Percentiles rank a stretch among this genome's conserved stretches.
phyloP scores from a whole-genome alignment of 2,797 vertebrate species.

The Gallinago solitaria region DNA sequence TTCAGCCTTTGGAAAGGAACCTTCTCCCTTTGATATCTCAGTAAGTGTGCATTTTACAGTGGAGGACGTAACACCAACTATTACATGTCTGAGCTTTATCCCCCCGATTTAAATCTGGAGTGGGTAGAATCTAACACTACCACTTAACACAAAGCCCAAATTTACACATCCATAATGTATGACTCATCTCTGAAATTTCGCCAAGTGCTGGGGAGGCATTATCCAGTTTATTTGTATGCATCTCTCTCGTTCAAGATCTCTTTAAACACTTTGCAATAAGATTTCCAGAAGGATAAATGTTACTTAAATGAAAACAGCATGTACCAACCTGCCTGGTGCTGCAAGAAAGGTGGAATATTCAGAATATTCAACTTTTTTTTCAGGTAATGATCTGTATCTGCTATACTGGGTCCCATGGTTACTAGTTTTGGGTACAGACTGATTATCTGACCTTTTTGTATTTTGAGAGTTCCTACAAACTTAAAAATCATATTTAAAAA shows the following conservation, averaged over 20 bases:
- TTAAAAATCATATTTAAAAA: neutral
- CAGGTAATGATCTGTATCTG: neutral
- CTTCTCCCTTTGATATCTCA: neutral
- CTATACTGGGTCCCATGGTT: neutral
- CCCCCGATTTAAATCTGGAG: constrained; percentile 1
- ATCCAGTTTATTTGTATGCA: constrained; percentile 26
- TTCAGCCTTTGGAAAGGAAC: neutral
- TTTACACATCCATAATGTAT: neutral
- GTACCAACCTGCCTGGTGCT: neutral
- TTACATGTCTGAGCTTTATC: neutral
- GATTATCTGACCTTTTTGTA: neutral
- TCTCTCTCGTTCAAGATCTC: constrained; percentile 14
- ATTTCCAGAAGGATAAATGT: constrained; percentile 16
- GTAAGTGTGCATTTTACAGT: neutral
- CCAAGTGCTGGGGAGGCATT: constrained; percentile 31
- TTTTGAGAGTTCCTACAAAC: neutral
- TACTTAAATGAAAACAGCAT: neutral
- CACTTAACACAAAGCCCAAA: neutral
- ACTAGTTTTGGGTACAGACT: neutral
- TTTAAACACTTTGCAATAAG: neutral
- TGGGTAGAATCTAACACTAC: neutral
- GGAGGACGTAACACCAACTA: neutral
- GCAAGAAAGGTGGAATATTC: neutral
- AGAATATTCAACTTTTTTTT: neutral
- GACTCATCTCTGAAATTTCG: constrained; percentile 31